These are phyloP conservation scores for Acanthiza pusilla DNA, from an alignment of 2,797 vertebrate species.

Conservation along the genomic window DNA sequence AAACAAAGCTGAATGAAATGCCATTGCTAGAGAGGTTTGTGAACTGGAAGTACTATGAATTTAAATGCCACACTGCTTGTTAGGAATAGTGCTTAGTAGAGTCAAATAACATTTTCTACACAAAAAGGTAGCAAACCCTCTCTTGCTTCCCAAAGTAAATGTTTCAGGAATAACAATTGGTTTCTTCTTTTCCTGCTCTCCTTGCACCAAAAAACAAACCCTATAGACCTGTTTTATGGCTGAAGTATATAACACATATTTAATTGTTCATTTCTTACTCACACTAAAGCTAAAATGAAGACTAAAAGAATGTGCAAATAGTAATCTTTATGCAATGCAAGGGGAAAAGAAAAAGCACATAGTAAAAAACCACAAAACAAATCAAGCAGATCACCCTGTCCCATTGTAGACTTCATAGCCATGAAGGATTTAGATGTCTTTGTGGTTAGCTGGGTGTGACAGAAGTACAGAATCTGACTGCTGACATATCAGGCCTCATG, in stretches of 20 bases:
- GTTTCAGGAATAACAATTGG: not conserved
- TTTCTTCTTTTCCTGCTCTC: not conserved
- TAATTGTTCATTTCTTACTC: not conserved
- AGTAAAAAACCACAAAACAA: not conserved
- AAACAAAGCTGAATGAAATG: not conserved
- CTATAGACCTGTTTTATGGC: not conserved
- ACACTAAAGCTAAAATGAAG: not conserved
- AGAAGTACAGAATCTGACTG: not conserved
- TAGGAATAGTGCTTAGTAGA: not conserved
- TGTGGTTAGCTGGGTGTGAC: not conserved
- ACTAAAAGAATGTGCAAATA: not conserved
- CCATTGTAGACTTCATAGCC: not conserved
- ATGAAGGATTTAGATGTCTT: not conserved
- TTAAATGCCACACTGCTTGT: not conserved
- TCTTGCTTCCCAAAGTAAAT: not conserved
- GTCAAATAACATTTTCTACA: not conserved
- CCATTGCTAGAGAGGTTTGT: not conserved
- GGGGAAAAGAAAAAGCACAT: not conserved
- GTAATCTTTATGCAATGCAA: not conserved
- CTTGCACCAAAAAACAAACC: not conserved
- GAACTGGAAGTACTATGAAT: not conserved
- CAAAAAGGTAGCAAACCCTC: not conserved
- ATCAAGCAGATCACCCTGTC: not conserved
- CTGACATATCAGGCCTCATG: not conserved
- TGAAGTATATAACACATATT: not conserved